Conservation (phyloP, 2,797 vertebrate species). For the Agapornis canus region DNA sequence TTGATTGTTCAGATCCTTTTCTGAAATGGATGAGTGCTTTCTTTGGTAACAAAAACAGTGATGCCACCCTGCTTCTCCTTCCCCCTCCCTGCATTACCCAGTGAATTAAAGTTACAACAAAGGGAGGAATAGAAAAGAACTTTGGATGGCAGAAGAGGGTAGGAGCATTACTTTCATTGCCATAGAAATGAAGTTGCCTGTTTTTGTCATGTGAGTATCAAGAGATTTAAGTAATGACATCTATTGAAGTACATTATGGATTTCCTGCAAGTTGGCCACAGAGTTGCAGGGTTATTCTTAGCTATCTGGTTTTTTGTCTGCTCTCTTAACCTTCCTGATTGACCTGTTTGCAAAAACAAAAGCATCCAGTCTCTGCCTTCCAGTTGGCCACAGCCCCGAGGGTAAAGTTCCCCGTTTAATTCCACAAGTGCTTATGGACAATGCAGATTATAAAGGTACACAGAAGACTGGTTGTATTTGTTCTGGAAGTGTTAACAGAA, state of each 20-base stretch:
- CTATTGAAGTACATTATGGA: constrained; percentile 13
- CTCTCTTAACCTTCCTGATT: constrained; percentile 24
- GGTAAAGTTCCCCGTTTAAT: constrained; percentile 30
- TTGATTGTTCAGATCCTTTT: neutral
- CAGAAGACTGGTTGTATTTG: neutral
- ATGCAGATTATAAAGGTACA: neutral
- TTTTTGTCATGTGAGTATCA: neutral
- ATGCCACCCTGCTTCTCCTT: neutral
- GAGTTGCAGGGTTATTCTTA: neutral
- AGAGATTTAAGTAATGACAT: neutral
- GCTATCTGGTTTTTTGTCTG: neutral
- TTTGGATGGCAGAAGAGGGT: neutral
- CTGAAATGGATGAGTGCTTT: neutral
- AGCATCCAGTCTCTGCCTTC: neutral
- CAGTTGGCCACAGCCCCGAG: neutral
- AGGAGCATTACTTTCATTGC: neutral
- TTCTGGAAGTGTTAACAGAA: neutral
- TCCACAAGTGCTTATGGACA: constrained; percentile 29
- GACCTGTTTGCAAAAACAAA: constrained; percentile 49
- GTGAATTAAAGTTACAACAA: neutral
- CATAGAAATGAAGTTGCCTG: neutral
- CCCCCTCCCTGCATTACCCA: neutral
- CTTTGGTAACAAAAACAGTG: constrained; percentile 9
- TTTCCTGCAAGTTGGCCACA: constrained; percentile 8
- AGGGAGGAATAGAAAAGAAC: neutral